Conservation (phyloP, 23 tunicate genomes). For the Ascidia mentula region DNA sequence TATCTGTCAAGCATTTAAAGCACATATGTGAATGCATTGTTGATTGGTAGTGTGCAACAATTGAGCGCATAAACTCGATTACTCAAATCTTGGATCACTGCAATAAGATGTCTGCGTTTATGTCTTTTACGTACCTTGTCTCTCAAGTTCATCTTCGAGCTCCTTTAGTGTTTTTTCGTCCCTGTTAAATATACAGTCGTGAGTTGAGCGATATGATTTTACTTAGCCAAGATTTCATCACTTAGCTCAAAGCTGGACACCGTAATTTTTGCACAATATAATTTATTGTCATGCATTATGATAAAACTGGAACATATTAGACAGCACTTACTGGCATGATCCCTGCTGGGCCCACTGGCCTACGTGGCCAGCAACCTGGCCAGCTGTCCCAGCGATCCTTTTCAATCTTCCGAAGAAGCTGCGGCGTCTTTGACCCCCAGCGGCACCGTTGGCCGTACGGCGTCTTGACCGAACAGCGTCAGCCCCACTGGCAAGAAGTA, state of each 20-base stretch:
- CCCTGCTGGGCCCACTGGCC: neutral
- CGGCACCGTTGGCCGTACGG: neutral
- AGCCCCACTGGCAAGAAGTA: neutral
- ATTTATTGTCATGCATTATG: too few relatives aligned
- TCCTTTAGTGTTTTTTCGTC: neutral
- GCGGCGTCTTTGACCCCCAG: neutral
- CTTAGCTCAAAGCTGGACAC: neutral
- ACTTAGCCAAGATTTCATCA: neutral
- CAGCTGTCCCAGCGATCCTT: neutral
- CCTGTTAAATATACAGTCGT: neutral
- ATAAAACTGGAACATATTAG: too few relatives aligned
- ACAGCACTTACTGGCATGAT: neutral
- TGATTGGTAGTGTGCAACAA: too few relatives aligned
- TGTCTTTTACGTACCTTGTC: neutral
- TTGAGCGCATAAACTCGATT: too few relatives aligned
- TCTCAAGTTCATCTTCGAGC: neutral
- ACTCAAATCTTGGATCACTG: neutral
- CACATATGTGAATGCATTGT: too few relatives aligned
- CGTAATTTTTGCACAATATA: neutral
- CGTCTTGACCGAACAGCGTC: neutral
- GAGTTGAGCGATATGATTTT: too few relatives aligned
- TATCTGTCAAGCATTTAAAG: too few relatives aligned
- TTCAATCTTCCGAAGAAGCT: neutral
- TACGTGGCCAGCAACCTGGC: neutral
- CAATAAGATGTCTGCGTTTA: neutral